Percentiles rank a stretch among this genome's conserved stretches.
Conservation (phyloP, 2,113 vertebrate species). For the Thryonomys swinderianus region DNA sequence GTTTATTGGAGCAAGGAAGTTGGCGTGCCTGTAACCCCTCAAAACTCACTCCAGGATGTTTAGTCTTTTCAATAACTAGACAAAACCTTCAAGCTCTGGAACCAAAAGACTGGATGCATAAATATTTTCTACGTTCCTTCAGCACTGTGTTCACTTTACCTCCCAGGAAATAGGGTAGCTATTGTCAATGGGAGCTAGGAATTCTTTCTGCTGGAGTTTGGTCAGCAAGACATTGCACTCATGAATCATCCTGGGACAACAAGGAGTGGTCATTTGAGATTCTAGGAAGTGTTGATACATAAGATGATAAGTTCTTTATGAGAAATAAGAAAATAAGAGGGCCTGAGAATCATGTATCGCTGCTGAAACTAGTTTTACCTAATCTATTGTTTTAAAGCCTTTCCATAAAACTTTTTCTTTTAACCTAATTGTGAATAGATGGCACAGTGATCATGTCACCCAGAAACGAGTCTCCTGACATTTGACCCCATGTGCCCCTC, state of each 20-base stretch:
- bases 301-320: slow-evolving; percentile 16
- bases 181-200: not conserved
- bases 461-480: not conserved
- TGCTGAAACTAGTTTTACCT: not conserved
- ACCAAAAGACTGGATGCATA: slow-evolving; percentile 10
- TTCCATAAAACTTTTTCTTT: not conserved
- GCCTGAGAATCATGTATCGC: not conserved
- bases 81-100: not conserved
- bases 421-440: not conserved
- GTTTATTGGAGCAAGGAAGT: slow-evolving; percentile 34
- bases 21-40: slow-evolving; percentile 49
- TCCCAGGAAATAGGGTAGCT: not conserved
- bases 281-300: not conserved
- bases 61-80: slow-evolving; percentile 41
- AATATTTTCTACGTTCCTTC: slow-evolving; percentile 35
- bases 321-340: slow-evolving; percentile 8
- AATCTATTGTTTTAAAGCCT: not conserved
- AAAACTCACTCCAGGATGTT: slow-evolving; percentile 54
- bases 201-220: not conserved
- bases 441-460: not conserved
- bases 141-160: slow-evolving; percentile 15
- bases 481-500: not conserved
- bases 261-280: not conserved
- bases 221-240: not conserved
- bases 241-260: not conserved